Conservation (phyloP, 2,888 invertebrate species). For the Branchipolynoe longqiensis region DNA sequence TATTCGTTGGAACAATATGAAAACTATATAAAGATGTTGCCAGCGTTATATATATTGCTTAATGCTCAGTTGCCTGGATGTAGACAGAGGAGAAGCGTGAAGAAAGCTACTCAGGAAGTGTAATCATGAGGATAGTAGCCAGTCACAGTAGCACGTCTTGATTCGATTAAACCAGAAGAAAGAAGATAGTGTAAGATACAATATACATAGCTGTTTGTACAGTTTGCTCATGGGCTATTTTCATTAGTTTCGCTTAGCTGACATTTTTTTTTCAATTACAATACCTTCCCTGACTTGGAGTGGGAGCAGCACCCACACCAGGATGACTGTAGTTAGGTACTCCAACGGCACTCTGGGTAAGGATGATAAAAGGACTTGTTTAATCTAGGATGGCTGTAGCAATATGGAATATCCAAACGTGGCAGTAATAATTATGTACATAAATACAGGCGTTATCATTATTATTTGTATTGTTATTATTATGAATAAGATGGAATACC, state of each 20-base stretch:
- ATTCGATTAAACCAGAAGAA: no score
- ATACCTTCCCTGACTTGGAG: neutral
- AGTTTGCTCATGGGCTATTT: neutral
- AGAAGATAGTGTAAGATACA: no score
- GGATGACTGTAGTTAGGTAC: neutral
- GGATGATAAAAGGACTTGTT: neutral
- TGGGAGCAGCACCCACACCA: neutral
- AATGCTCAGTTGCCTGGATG: neutral
- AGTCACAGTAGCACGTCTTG: no score
- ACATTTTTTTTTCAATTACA: neutral
- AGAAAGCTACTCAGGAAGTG: no score
- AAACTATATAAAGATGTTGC: neutral
- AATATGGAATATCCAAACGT: conserved; percentile 16
- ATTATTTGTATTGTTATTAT: neutral
- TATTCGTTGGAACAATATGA: neutral
- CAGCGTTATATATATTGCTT: neutral
- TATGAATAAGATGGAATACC: no score
- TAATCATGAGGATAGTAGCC: no score
- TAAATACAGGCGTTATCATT: neutral
- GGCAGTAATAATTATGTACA: conserved; percentile 23
- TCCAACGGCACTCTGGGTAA: neutral
- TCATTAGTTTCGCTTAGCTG: neutral
- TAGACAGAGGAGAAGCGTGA: neutral
- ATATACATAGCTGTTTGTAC: neutral
- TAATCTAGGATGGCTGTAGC: neutral